Evolutionary conservation across 2,113 vertebrate species (phyloP).

Genomic region (Trochalopteron elliotii): DNA sequence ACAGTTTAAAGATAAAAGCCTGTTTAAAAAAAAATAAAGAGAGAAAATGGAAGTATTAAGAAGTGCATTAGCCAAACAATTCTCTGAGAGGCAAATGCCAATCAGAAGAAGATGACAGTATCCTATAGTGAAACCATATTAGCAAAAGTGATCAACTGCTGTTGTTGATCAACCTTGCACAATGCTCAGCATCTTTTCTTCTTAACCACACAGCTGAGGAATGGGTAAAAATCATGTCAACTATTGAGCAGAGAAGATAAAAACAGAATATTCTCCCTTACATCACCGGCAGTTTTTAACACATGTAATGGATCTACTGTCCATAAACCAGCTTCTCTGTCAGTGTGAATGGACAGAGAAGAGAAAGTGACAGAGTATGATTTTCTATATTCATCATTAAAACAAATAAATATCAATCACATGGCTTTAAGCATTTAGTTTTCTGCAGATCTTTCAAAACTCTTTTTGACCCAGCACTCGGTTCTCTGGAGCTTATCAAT

Average conservation of each 20-base stretch:
- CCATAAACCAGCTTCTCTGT: neutral
- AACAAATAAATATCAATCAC: slow-evolving; percentile 53
- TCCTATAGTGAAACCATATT: neutral
- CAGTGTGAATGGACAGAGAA: neutral
- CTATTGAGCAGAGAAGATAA: neutral
- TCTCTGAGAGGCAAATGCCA: neutral
- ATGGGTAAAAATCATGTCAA: neutral
- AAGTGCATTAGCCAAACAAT: neutral
- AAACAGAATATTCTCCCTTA: neutral
- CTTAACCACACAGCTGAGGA: neutral
- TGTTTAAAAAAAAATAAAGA: neutral
- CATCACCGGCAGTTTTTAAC: neutral
- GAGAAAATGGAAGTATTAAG: slow-evolving; percentile 1
- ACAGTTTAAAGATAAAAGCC: slow-evolving; percentile 36
- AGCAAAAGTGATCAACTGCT: neutral
- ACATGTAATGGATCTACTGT: neutral
- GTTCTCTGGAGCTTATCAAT: slow-evolving; percentile 82
- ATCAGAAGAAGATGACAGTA: slow-evolving; percentile 24
- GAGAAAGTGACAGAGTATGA: slow-evolving; percentile 18
- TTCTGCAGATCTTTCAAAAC: slow-evolving; percentile 69
- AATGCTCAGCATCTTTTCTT: neutral
- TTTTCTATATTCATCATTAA: slow-evolving; percentile 41
- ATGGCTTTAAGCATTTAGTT: slow-evolving; percentile 43
- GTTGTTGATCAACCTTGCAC: neutral
- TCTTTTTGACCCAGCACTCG: slow-evolving; percentile 61